Evolutionary conservation across 2,797 vertebrate species (phyloP).

Genomic region (Mionectes olivaceus): DNA sequence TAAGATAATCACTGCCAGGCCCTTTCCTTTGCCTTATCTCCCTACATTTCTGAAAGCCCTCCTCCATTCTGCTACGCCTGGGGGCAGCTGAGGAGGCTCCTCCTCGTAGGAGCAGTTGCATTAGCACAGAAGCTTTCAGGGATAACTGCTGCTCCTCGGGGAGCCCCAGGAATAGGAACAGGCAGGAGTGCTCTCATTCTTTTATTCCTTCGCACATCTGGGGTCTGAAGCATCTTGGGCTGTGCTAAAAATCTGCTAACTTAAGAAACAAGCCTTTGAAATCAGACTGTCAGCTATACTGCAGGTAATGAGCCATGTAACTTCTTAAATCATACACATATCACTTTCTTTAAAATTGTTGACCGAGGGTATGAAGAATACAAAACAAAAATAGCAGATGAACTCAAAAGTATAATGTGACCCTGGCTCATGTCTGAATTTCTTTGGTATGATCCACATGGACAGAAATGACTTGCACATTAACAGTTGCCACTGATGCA

Average conservation of each 20-base stretch:
- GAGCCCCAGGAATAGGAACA: slow-evolving; percentile 53
- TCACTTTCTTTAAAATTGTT: slow-evolving; percentile 42
- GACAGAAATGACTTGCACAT: background rate
- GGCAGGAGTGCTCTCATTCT: slow-evolving; percentile 44
- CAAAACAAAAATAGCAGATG: slow-evolving; percentile 27
- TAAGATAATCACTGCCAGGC: background rate
- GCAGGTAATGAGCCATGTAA: slow-evolving; percentile 24
- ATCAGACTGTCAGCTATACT: background rate
- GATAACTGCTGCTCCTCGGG: slow-evolving; percentile 56
- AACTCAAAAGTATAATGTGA: background rate
- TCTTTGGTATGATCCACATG: background rate
- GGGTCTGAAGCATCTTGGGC: slow-evolving; percentile 29
- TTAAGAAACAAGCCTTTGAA: slow-evolving; percentile 8
- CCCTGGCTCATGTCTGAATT: background rate
- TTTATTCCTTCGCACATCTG: slow-evolving; percentile 53
- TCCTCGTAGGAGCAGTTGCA: slow-evolving; percentile 19
- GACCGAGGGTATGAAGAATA: background rate
- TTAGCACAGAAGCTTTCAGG: slow-evolving; percentile 68
- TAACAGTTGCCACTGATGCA: background rate
- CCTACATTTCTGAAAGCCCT: slow-evolving; percentile 9
- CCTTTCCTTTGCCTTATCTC: background rate
- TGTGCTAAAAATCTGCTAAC: slow-evolving; percentile 56
- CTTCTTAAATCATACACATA: slow-evolving; percentile 22
- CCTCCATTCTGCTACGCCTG: background rate
- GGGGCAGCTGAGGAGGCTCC: slow-evolving; percentile 15